Base-by-base conservation (phyloP, 1,140 invertebrate species). In the Chionoecetes opilio region DNA sequence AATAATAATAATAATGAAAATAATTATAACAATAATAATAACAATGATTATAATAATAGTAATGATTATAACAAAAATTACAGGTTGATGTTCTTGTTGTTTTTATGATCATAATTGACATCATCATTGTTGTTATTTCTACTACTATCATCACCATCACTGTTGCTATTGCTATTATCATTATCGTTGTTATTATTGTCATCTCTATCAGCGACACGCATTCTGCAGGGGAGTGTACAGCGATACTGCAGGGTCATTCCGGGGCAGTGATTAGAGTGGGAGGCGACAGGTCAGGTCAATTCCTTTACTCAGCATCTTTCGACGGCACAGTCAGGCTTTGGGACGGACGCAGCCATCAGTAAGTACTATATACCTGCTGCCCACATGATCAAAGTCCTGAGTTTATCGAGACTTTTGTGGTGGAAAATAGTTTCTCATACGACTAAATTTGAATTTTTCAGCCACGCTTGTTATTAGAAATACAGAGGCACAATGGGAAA, bases 221-320 rank as follows among this genome's bases (percentile, higher is more conserved):
- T 75, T 26, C 63, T 75, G 21, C 46, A 95, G 94, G 94, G 63
- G 94, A 95, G 46, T 86, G 90, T 34, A 41, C 34, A 46, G 38
- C 90, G 26, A 38, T 46, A 0, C 82, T 95, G 26, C 11, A 82
- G 63, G 94, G 94, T 29, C 94, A 95, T 84, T 35, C n/a, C 5
- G 94, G 94, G 8, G 94, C 94, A 6, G 94, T 95, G 38, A 53
- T 95, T 5, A 46, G 84, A 9, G 94, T 95, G 29, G 94, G 94
- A 8, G 94, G 90, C 34, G 84, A 92, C 46, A 91, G 94, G 32
- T 86, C 94, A 75, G 94, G 94, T n/a, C 31, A 87, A 2, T 26
- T 63, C 32, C 84, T 95, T n/a, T 95, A 95, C 90, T 92, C 94
- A 6, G 94, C 94, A 31, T 95, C 94, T 34, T 95, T 95, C 46